A percentile compares a stretch with the other conserved stretches of the same genome.
Conservation (phyloP, 2,888 invertebrate species). For the Sminthurides aquaticus region DNA sequence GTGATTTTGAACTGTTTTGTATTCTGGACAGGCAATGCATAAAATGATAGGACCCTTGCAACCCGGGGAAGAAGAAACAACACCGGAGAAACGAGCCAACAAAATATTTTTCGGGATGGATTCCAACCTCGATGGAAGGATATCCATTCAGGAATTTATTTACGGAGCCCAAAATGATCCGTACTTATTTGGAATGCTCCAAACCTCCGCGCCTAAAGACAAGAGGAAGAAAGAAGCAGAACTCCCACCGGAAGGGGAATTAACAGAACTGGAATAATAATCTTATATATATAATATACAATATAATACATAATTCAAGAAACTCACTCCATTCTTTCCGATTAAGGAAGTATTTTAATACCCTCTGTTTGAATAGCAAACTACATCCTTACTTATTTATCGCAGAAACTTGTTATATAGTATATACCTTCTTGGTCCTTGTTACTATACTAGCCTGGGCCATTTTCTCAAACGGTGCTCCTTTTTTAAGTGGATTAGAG, state of each 20-base stretch:
- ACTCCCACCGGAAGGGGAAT: neutral
- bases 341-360: no score
- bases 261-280: neutral
- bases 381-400: no score
- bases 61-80: constrained; percentile 79
- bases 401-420: no score
- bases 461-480: no score
- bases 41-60: constrained; percentile 99
- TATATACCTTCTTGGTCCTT: no score
- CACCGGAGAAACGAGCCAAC: constrained; percentile 95
- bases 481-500: no score
- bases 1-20: no score
- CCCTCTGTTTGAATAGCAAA: no score
- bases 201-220: constrained; percentile 47
- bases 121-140: constrained; percentile 86
- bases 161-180: constrained; percentile 98
- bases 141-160: constrained; percentile 94
- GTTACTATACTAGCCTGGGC: no score
- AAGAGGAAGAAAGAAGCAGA: neutral
- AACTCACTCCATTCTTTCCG: neutral
- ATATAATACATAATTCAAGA: neutral
- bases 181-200: constrained; percentile 91
- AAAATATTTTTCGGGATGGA: constrained; percentile 99
- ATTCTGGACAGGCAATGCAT: constrained; percentile 93
- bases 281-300: neutral